Percentiles rank a stretch among this genome's conserved stretches.
Evolutionary conservation across 2,888 invertebrate species (phyloP).

Genomic region (Tetrapedia diversipes): DNA sequence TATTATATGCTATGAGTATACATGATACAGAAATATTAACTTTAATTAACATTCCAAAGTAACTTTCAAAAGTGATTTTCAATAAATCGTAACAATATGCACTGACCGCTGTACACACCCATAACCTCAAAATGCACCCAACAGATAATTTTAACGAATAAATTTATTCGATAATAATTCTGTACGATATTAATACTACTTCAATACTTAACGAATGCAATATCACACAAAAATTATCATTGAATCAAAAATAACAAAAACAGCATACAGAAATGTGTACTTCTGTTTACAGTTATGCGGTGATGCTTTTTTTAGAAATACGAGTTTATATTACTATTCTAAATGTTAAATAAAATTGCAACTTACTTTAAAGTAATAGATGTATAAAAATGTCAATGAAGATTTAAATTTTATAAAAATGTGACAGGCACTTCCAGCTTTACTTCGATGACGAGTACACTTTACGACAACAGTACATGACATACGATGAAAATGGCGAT

Average conservation of each 20-base stretch:
- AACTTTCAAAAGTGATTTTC: too few relatives aligned
- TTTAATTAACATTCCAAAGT: too few relatives aligned
- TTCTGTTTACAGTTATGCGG: slow-evolving; percentile 15
- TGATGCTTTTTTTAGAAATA: not conserved
- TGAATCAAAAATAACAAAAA: not conserved
- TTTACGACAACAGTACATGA: slow-evolving; percentile 58
- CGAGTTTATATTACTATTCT: not conserved
- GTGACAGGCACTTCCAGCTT: slow-evolving; percentile 49
- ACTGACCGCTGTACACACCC: slow-evolving; percentile 56
- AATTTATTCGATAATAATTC: not conserved
- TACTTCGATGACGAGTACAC: slow-evolving; percentile 58
- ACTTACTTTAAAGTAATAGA: slow-evolving; percentile 37
- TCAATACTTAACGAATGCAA: not conserved
- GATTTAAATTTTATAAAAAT: slow-evolving; percentile 26
- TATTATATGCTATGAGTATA: not conserved
- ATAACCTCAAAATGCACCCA: slow-evolving; percentile 58
- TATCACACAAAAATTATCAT: not conserved
- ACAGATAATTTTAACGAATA: not conserved
- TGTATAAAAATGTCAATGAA: slow-evolving; percentile 2
- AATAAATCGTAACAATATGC: slow-evolving; percentile 6
- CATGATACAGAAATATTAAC: not conserved
- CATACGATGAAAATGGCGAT: slow-evolving; percentile 67
- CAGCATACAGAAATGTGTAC: slow-evolving; percentile 12
- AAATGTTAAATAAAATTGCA: not conserved
- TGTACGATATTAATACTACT: not conserved